A percentile compares a stretch with the other conserved stretches of the same genome.
These are phyloP conservation scores for Diaphora mendica DNA, from an alignment of 2,888 invertebrate species.

Conservation along the genomic window DNA sequence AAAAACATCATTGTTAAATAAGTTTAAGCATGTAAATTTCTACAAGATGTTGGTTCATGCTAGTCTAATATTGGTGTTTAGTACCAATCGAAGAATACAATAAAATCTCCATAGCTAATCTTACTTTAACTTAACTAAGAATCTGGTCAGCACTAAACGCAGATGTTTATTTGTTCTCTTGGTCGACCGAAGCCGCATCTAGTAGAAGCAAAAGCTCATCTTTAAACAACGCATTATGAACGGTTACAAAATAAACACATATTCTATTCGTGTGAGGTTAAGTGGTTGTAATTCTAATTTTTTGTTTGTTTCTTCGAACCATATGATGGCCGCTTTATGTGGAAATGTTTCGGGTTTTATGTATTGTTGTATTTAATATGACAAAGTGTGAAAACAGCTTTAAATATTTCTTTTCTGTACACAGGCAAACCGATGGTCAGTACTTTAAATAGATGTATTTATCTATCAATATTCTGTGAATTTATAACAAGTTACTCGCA, in stretches of 20 bases:
- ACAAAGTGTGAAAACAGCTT: constrained; percentile 20
- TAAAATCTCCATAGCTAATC: background rate
- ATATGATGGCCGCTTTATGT: constrained; percentile 57
- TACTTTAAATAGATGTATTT: background rate
- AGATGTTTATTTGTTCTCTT: constrained; percentile 40
- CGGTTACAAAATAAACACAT: constrained; percentile 71
- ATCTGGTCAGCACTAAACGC: background rate
- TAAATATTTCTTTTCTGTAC: background rate
- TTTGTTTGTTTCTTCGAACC: constrained; percentile 65
- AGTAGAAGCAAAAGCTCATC: constrained; percentile 17
- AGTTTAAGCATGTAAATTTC: background rate
- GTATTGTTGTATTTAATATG: constrained; percentile 19
- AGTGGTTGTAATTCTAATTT: constrained; percentile 65
- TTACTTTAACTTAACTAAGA: background rate
- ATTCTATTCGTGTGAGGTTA: constrained; percentile 68
- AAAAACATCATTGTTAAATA: background rate
- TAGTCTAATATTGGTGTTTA: background rate
- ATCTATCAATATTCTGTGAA: background rate
- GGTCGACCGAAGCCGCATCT: constrained; percentile 30
- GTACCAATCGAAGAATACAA: background rate
- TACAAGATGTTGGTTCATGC: background rate
- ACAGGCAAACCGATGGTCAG: background rate
- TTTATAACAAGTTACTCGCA: background rate
- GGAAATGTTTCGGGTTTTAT: constrained; percentile 42
- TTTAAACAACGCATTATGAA: constrained; percentile 53